These are phyloP conservation scores for Iguana delicatissima DNA, from an alignment of 2,797 vertebrate genomes.

Conservation along the genomic window DNA sequence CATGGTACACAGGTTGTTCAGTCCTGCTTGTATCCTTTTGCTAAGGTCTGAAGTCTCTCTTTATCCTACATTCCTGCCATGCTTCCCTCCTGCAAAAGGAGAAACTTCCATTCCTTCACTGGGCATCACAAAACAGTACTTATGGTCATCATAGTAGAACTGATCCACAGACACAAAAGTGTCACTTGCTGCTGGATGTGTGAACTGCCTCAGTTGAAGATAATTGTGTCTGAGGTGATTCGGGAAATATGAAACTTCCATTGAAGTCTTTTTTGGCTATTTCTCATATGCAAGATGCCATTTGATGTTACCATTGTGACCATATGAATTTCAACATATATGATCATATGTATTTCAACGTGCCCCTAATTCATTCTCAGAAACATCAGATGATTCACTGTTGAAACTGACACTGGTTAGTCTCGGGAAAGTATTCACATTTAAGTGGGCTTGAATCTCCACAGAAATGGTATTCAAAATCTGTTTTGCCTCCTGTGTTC, in stretches of 20 bases:
- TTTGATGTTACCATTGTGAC: not conserved
- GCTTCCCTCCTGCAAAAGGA: not conserved
- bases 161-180: not conserved
- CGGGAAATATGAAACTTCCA: not conserved
- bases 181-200: not conserved
- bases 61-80: not conserved
- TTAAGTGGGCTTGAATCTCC: not conserved
- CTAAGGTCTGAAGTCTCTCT: not conserved
- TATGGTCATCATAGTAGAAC: not conserved
- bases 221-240: not conserved
- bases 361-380: not conserved
- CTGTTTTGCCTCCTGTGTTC: not conserved
- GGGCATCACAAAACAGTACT: not conserved
- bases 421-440: not conserved
- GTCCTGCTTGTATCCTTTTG: not conserved
- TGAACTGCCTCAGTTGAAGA: not conserved
- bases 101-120: not conserved
- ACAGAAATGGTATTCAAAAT: not conserved
- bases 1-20: not conserved
- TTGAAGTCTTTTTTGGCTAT: too few relatives aligned
- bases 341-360: too few relatives aligned
- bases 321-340: not conserved
- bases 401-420: not conserved
- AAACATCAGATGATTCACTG: not conserved
- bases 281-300: not conserved